Base-by-base conservation (phyloP, 2,113 vertebrate genomes). In the Toxostoma redivivum region DNA sequence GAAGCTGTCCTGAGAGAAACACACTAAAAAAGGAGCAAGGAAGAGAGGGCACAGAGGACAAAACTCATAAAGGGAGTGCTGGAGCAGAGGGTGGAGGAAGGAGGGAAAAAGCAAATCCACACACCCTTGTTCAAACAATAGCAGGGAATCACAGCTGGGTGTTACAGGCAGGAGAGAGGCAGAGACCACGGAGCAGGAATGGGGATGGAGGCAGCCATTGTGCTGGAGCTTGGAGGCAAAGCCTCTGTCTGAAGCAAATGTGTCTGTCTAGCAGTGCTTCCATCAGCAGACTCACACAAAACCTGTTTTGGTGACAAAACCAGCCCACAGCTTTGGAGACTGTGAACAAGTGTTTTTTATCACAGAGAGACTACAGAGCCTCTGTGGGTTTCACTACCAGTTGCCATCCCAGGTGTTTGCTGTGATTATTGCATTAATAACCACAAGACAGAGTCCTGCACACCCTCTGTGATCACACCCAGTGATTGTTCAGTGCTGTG, bases 401-500 rank as follows among this genome's bases (percentile, higher is more conserved):
- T 13, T 35, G 1, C 31, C 37, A n/a, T 23, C 78, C 83, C 31
- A 35, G 24, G 62, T 44, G 33, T 72, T 73, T 80, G 78, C 81
- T 57, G 71, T 25, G 61, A 84, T 85, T 89, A 61, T 71, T 71
- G 84, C 15, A 72, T 24, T 4, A 1, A 35, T 73, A 90, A 11
- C 21, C 79, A 77, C 62, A 69, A 2, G 21, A 51, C 12, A 51
- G 4, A 1, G 48, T 9, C 18, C 33, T 27, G 31, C 65, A 61
- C 24, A 44, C 25, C 30, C 3, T 0, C 37, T 47, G 47, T 21
- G 42, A 51, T 67, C 76, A 61, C 31, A 74, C 28, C 21, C 54
- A 21, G 67, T 1, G n/a, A 35, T 20, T 2, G 2, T 8, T 74
- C 81, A 38, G 0, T 1, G 0, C 53, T 11, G 35, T 73, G 57